phyloP scores from a whole-genome alignment of 2,113 vertebrate species.

The Neopipo cinnamomea region DNA sequence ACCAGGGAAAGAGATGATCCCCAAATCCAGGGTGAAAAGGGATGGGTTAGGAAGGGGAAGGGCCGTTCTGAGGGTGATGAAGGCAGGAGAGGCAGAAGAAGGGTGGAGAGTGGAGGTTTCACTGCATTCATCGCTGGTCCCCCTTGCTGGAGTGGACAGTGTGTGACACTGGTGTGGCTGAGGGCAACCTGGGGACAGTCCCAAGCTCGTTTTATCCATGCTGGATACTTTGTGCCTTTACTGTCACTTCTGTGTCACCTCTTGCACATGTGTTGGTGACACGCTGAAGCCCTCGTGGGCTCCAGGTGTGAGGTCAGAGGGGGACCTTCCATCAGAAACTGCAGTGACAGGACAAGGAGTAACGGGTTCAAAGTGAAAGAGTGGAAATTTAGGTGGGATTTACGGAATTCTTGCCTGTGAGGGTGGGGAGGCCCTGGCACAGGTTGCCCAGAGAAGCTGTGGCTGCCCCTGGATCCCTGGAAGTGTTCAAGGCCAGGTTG shows the following conservation, averaged over 20 bases:
- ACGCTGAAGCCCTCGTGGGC: neutral
- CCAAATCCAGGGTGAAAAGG: neutral
- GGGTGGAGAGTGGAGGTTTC: neutral
- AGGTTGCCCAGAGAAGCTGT: neutral
- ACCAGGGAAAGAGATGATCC: neutral
- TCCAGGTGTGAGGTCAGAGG: neutral
- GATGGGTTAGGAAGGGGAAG: neutral
- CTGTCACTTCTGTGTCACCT: fast-evolving
- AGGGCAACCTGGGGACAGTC: neutral
- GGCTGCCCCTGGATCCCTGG: neutral
- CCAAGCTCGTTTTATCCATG: fast-evolving
- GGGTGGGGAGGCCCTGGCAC: neutral
- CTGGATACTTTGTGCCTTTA: too few relatives aligned
- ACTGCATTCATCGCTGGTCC: neutral
- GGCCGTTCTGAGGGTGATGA: neutral
- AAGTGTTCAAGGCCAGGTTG: neutral
- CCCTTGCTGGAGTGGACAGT: fast-evolving
- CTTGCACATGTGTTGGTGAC: fast-evolving
- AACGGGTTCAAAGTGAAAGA: fast-evolving
- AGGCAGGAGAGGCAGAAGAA: neutral
- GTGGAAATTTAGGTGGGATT: neutral
- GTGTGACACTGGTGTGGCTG: neutral
- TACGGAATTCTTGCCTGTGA: neutral
- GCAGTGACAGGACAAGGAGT: neutral
- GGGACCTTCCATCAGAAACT: neutral